These are phyloP conservation scores for Oreochromis mossambicus DNA, from an alignment of 2,797 vertebrate genomes.

Conservation along the genomic window DNA sequence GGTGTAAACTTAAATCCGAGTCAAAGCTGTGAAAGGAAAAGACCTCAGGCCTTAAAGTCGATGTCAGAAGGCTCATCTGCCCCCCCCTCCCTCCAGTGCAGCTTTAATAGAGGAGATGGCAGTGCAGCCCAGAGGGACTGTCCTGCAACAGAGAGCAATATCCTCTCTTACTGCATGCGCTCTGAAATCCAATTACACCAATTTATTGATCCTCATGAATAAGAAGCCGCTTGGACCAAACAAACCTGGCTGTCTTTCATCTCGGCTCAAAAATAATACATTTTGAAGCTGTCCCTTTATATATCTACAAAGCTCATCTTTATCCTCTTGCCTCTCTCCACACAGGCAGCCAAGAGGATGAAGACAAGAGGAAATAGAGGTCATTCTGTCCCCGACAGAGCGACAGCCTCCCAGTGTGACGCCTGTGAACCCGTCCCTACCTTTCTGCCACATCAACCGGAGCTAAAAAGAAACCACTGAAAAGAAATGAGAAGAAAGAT, in stretches of 20 bases:
- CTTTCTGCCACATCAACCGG: slow-evolving; percentile 6
- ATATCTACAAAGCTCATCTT: not conserved
- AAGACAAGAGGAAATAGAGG: slow-evolving; percentile 46
- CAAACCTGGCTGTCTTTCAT: slow-evolving; percentile 1
- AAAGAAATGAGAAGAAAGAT: not conserved
- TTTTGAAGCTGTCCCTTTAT: not conserved
- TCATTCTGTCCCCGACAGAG: slow-evolving; percentile 20
- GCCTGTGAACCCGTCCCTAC: slow-evolving; percentile 6
- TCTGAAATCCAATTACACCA: slow-evolving; percentile 41
- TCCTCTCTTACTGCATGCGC: slow-evolving; percentile 2
- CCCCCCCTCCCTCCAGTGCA: not conserved
- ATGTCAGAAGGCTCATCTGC: slow-evolving; percentile 26
- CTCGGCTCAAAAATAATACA: not conserved
- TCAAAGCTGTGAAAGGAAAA: not conserved
- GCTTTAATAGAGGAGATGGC: slow-evolving; percentile 13
- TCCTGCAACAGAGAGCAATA: slow-evolving; percentile 11
- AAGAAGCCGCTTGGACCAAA: slow-evolving; percentile 11
- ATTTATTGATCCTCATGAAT: slow-evolving; percentile 27
- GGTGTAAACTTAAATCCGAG: not conserved
- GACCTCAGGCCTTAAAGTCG: not conserved
- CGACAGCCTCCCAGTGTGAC: slow-evolving; percentile 31
- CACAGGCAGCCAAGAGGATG: slow-evolving; percentile 24
- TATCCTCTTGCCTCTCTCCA: not conserved
- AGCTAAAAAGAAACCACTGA: not conserved
- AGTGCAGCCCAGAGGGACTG: slow-evolving; percentile 17